A percentile compares a stretch with the other conserved stretches of the same genome.
Conservation (phyloP, 2,888 invertebrate genomes). For the Hemaris fuciformis region DNA sequence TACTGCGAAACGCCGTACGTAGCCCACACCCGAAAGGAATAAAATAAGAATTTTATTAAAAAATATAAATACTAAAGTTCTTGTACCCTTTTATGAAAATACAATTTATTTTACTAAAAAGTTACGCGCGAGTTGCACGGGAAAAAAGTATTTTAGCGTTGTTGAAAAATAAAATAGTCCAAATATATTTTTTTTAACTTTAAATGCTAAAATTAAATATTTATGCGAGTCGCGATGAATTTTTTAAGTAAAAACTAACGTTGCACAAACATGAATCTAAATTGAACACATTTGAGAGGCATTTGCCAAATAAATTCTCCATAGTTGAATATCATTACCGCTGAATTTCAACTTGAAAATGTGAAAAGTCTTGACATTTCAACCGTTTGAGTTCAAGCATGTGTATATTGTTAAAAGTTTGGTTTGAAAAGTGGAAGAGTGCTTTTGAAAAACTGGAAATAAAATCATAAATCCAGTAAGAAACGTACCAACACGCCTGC, state of each 20-base stretch:
- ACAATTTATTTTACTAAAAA: not conserved
- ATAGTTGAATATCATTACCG: not conserved
- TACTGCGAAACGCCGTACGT: not conserved
- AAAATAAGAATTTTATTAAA: not conserved
- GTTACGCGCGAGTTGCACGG: not conserved
- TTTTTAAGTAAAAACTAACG: not conserved
- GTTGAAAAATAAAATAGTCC: too few species aligned
- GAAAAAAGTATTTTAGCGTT: not conserved
- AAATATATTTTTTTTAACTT: too few species aligned
- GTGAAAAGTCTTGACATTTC: not conserved
- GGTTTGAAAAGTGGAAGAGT: too few species aligned
- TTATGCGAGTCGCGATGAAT: too few species aligned
- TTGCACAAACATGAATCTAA: not conserved
- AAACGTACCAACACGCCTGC: too few species aligned
- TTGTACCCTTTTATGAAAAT: not conserved
- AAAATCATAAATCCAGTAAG: too few species aligned
- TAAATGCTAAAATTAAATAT: too few species aligned
- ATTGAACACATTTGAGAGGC: not conserved
- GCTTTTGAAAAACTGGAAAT: too few species aligned
- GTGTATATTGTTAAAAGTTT: too few species aligned
- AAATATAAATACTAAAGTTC: not conserved
- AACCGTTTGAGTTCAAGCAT: not conserved
- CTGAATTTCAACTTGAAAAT: not conserved
- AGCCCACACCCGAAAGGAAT: not conserved
- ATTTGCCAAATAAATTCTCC: not conserved